Evolutionary conservation across 2,888 invertebrate species (phyloP).

Genomic region (Melanophora roralis): DNA sequence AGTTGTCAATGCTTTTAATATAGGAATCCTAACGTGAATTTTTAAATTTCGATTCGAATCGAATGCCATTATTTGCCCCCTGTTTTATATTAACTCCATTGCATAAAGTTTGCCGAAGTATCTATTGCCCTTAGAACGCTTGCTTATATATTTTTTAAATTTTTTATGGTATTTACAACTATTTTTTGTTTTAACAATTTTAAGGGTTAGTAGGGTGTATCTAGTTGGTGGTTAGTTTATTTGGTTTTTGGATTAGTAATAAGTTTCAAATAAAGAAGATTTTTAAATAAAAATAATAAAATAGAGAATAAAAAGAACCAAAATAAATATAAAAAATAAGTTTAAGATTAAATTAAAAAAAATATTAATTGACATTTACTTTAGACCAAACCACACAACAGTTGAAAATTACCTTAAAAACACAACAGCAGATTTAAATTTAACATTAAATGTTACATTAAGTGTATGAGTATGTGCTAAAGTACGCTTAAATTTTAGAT

Average conservation of each 20-base stretch:
- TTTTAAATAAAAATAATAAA: constrained; percentile 23
- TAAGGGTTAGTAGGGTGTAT: no score
- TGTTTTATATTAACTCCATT: no score
- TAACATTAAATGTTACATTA: constrained; percentile 11
- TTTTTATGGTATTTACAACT: no score
- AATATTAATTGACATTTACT: neutral
- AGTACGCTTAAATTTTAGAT: no score
- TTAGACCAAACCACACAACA: neutral
- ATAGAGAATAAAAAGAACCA: constrained; percentile 26
- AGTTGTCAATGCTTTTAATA: no score
- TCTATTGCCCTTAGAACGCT: no score
- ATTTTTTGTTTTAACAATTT: neutral
- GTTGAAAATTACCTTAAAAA: neutral
- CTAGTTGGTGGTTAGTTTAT: constrained; percentile 21
- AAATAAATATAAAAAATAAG: constrained; percentile 18
- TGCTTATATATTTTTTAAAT: neutral
- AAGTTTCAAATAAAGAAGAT: constrained; percentile 22
- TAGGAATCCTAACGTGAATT: no score
- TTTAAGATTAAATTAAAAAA: constrained; percentile 8
- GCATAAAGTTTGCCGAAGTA: no score
- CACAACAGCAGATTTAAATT: constrained; percentile 20
- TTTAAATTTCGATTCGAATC: no score
- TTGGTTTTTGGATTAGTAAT: constrained; percentile 2
- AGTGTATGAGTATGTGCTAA: no score
- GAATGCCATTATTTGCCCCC: no score